Evolutionary conservation across 2,113 vertebrate genomes (phyloP).

Genomic region (Trematomus loennbergii): DNA sequence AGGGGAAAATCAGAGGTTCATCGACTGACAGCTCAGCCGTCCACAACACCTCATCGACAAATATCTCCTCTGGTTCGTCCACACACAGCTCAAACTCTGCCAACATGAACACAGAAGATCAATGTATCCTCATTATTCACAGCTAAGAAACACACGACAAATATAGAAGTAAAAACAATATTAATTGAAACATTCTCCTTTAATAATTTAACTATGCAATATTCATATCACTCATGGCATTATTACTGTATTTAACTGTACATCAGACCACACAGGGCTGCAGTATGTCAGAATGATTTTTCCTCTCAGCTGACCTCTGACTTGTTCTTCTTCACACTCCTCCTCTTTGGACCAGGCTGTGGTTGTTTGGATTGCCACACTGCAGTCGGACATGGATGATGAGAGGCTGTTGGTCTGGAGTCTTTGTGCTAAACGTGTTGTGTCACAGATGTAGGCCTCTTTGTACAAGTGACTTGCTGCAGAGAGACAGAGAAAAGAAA

Average conservation of each 20-base stretch:
- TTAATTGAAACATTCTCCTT: too few species aligned
- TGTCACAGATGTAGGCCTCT: conserved; percentile 78
- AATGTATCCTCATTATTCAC: not conserved
- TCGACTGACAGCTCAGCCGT: conserved; percentile 69
- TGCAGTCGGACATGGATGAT: conserved; percentile 52
- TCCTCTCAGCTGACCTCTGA: conserved; percentile 37
- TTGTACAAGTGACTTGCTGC: conserved; percentile 55
- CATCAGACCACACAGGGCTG: not conserved
- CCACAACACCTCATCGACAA: conserved; percentile 71
- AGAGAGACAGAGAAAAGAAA: conserved; percentile 6
- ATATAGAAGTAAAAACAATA: not conserved
- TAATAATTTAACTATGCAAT: too few species aligned
- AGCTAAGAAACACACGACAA: not conserved
- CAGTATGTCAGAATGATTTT: not conserved
- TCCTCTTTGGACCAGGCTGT: conserved; percentile 21
- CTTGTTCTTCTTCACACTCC: conserved; percentile 12
- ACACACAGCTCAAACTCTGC: conserved; percentile 67
- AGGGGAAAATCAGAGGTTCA: conserved; percentile 39
- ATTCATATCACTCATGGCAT: too few species aligned
- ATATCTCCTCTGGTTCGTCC: conserved; percentile 72
- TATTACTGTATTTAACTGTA: too few species aligned
- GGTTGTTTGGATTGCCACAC: conserved; percentile 7
- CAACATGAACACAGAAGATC: conserved; percentile 6
- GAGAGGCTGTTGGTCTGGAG: conserved; percentile 49
- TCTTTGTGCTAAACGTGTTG: conserved; percentile 40